phyloP scores from a whole-genome alignment of 2,113 vertebrate genomes.

The Bufo gargarizans region DNA sequence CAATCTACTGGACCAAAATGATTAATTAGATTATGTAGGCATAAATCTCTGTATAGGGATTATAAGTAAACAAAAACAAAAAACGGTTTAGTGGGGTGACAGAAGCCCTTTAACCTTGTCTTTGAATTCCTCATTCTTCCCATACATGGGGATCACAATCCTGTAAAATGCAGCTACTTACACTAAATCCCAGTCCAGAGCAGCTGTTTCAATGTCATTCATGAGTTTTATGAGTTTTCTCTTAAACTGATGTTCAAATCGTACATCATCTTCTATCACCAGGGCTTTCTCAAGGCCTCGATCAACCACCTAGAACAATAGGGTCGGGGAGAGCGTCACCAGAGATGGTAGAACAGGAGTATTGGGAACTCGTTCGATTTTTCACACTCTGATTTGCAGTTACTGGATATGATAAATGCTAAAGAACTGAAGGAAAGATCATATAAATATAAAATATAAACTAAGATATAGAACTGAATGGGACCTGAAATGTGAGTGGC shows the following conservation, averaged over 20 bases:
- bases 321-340: background rate
- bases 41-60: too few species aligned
- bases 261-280: conserved; percentile 92
- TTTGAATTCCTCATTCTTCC: background rate
- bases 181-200: conserved; percentile 97
- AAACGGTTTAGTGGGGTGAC: too few species aligned
- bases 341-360: background rate
- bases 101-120: background rate
- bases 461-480: too few species aligned
- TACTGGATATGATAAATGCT: too few species aligned
- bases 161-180: conserved; percentile 69
- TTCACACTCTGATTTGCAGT: background rate
- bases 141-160: background rate
- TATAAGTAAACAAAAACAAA: too few species aligned
- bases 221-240: conserved; percentile 85
- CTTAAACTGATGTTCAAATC: conserved; percentile 93
- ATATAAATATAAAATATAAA: too few species aligned
- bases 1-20: too few species aligned
- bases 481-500: too few species aligned
- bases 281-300: conserved; percentile 80
- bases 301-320: conserved; percentile 78
- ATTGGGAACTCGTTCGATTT: background rate
- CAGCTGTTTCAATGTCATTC: conserved; percentile 78
- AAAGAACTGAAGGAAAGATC: too few species aligned
- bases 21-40: too few species aligned